Percentiles rank a stretch among this genome's conserved stretches.
Conservation (phyloP, 2,888 invertebrate genomes). For the Apotomis capreana region DNA sequence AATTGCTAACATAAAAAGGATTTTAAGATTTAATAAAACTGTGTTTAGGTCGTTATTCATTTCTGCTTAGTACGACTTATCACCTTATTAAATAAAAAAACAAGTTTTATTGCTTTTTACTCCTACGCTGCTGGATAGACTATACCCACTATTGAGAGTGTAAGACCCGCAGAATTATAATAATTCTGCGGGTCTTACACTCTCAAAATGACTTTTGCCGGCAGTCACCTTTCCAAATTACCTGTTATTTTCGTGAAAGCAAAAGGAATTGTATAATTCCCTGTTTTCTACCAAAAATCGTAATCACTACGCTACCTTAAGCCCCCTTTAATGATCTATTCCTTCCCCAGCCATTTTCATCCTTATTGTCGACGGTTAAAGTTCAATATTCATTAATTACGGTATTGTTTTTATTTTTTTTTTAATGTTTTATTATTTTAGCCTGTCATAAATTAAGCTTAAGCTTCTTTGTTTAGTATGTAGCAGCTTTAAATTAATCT, state of each 20-base stretch:
- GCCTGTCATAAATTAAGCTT: conserved; percentile 25
- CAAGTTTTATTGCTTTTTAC: too few species aligned
- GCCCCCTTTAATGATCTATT: conserved; percentile 25
- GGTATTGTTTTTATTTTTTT: conserved; percentile 22
- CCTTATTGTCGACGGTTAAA: background rate
- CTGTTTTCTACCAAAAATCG: conserved; percentile 13
- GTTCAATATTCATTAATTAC: background rate
- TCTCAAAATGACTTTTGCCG: background rate
- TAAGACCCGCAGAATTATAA: too few species aligned
- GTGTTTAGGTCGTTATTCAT: too few species aligned
- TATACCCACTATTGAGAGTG: too few species aligned
- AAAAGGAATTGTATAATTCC: background rate
- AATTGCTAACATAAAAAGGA: background rate
- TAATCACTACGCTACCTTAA: conserved; percentile 20
- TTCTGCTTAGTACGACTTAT: too few species aligned
- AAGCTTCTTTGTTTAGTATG: conserved; percentile 3
- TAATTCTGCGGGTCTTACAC: too few species aligned
- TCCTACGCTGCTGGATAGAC: too few species aligned
- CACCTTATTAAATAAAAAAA: too few species aligned
- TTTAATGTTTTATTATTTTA: conserved; percentile 24
- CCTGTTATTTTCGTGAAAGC: background rate
- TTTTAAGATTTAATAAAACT: too few species aligned
- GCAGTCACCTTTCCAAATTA: background rate
- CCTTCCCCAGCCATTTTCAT: background rate
- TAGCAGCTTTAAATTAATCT: background rate